A percentile compares a stretch with the other conserved stretches of the same genome.
Evolutionary conservation across 2,113 vertebrate species (phyloP).

Genomic region (Edolisoma coerulescens): DNA sequence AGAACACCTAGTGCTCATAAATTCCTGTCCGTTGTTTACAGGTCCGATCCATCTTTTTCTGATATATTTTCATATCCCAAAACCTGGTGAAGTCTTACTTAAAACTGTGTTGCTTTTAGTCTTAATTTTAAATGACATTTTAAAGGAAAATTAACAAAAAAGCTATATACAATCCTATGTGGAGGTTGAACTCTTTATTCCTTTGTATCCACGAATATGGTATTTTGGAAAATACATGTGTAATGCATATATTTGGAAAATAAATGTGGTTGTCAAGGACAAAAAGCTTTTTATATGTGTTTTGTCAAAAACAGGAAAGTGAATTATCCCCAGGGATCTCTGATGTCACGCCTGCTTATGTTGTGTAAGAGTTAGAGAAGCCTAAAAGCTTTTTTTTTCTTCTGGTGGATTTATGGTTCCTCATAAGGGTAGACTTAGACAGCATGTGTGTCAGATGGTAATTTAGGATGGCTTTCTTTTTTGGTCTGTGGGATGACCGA

Average conservation of each 20-base stretch:
- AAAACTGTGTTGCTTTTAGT: background rate
- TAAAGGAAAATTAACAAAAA: background rate
- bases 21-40: background rate
- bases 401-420: background rate
- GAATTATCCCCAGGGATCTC: background rate
- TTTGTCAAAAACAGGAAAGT: background rate
- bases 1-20: background rate
- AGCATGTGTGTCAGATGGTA: background rate
- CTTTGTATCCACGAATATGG: background rate
- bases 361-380: background rate
- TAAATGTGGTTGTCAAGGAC: background rate
- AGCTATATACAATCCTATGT: rapidly evolving
- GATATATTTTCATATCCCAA: background rate
- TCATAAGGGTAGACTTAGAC: background rate
- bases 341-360: background rate
- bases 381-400: background rate
- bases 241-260: background rate
- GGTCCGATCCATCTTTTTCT: background rate
- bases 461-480: background rate
- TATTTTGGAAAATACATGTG: background rate
- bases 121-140: background rate
- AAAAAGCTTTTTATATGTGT: background rate
- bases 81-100: background rate
- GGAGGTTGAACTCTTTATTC: background rate
- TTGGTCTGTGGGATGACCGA: background rate